Conservation (phyloP, 2,113 vertebrate genomes). For the Psettodes erumei region DNA sequence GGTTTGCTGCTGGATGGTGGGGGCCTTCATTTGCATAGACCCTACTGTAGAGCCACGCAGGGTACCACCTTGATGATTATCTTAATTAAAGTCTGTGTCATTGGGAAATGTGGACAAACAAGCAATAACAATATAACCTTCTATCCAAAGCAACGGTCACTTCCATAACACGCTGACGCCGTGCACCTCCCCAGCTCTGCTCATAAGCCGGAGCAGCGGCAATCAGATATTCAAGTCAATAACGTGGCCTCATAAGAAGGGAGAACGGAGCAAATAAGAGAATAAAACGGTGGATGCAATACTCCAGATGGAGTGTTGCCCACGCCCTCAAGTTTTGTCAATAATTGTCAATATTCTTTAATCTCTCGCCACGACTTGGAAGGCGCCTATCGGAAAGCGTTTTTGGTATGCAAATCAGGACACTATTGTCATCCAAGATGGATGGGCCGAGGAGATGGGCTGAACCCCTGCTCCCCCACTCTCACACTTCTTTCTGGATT, state of each 20-base stretch:
- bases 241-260: conserved; percentile 47
- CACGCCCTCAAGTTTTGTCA: conserved; percentile 55
- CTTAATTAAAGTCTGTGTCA: conserved; percentile 82
- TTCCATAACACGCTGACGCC: conserved; percentile 27
- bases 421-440: conserved; percentile 69
- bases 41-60: conserved; percentile 57
- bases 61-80: conserved; percentile 74
- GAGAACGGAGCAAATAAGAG: conserved; percentile 50
- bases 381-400: conserved; percentile 63
- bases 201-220: conserved; percentile 47
- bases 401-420: conserved; percentile 75
- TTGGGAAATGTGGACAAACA: conserved; percentile 77
- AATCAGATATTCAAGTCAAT: conserved; percentile 73
- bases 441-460: conserved; percentile 67
- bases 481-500: conserved; percentile 27
- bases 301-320: conserved; percentile 61
- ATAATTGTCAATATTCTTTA: conserved; percentile 77
- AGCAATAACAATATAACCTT: conserved; percentile 68
- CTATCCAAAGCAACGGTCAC: conserved; percentile 49
- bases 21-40: conserved; percentile 61
- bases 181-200: background rate
- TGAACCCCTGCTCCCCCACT: conserved; percentile 31
- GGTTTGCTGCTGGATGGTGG: conserved; percentile 40
- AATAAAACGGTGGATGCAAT: conserved; percentile 64
- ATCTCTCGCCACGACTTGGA: conserved; percentile 68